Evolutionary conservation across 2,113 vertebrate genomes (phyloP).

Genomic region (Oenanthe melanoleuca): DNA sequence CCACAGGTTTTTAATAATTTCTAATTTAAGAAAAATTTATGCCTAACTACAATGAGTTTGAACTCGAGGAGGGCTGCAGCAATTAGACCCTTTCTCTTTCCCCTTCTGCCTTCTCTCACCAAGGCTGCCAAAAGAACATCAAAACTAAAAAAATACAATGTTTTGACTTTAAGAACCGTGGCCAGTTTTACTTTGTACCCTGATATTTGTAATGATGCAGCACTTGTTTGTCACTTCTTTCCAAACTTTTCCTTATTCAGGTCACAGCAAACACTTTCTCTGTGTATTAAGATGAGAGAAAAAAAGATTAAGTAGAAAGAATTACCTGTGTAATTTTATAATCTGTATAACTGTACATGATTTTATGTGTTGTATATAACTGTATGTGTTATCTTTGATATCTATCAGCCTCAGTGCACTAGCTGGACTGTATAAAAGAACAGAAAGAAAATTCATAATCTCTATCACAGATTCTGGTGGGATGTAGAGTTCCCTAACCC

Average conservation of each 20-base stretch:
- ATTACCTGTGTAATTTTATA: background rate
- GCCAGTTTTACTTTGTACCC: background rate
- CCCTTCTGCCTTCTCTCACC: background rate
- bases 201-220: background rate
- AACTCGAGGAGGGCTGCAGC: background rate
- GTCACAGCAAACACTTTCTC: background rate
- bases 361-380: background rate
- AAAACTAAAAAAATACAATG: background rate
- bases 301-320: background rate
- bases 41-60: background rate
- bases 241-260: background rate
- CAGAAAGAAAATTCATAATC: background rate
- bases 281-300: background rate
- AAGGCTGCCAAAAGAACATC: background rate
- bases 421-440: background rate
- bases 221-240: background rate
- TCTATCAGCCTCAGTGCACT: background rate
- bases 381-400: background rate
- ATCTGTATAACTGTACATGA: accelerated
- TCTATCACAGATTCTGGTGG: too few species aligned
- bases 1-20: slow-evolving; percentile 12
- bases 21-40: slow-evolving; percentile 31
- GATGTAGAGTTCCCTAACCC: background rate
- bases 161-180: background rate
- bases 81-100: background rate